Evolutionary conservation across 35 echinoderm and acorn worm species (phyloP).

Genomic region (Eucidaris tribuloides): DNA sequence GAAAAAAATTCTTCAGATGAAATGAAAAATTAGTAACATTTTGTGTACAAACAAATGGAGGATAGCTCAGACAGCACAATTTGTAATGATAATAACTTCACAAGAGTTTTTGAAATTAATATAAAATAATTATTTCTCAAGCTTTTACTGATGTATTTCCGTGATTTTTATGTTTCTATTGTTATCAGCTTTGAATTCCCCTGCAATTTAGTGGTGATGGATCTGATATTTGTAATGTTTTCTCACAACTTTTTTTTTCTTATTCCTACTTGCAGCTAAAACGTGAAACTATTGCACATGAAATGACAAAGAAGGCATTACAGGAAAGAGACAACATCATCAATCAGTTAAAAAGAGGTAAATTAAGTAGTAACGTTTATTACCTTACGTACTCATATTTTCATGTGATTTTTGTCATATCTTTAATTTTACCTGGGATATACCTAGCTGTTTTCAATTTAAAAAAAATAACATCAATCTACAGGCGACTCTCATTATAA

Average conservation of each 20-base stretch:
- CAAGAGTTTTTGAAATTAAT: neutral
- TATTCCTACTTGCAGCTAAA: neutral
- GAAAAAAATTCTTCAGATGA: no score
- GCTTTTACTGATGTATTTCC: neutral
- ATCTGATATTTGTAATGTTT: neutral
- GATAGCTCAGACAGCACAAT: neutral
- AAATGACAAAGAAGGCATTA: slow-evolving; percentile 24
- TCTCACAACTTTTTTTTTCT: neutral
- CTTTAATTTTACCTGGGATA: no score
- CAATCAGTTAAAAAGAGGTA: slow-evolving; percentile 15
- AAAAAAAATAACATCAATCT: no score
- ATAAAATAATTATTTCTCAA: neutral
- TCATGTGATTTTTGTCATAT: no score
- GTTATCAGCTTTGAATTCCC: neutral
- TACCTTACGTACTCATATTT: neutral
- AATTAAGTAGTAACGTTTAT: neutral
- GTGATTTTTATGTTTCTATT: neutral
- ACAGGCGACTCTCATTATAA: no score
- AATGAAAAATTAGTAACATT: no score
- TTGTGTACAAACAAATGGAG: no score
- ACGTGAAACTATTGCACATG: neutral
- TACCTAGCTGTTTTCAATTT: no score
- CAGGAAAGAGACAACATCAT: slow-evolving; percentile 31
- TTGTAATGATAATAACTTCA: neutral
- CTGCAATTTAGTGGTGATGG: neutral